These are phyloP conservation scores for Sebastes schlegelii DNA, from an alignment of 2,113 vertebrate species.

Conservation along the genomic window DNA sequence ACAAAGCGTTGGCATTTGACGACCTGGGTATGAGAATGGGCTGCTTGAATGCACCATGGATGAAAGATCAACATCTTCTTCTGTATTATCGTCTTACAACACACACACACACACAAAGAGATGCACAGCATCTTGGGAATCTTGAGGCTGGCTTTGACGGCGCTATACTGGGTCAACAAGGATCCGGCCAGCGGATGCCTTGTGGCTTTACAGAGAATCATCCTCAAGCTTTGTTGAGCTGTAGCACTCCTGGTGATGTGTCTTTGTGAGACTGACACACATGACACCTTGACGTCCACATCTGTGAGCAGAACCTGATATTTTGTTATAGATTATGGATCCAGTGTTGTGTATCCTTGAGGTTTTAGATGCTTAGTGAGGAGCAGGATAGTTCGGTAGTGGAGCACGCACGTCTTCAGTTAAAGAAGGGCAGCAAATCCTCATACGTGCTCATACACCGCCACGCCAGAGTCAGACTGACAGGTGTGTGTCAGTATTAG, in stretches of 20 bases:
- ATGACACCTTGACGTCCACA: background rate
- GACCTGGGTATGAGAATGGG: no score
- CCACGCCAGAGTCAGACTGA: background rate
- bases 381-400: background rate
- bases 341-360: conserved; percentile 1
- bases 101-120: background rate
- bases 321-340: conserved; percentile 25
- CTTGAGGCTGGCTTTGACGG: conserved; percentile 47
- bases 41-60: background rate
- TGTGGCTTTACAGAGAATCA: conserved; percentile 61
- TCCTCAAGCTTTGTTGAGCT: conserved; percentile 53
- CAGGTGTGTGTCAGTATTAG: background rate
- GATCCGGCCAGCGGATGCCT: conserved; percentile 41
- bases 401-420: conserved; percentile 1
- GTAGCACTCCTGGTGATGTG: conserved; percentile 20
- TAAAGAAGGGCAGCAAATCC: background rate
- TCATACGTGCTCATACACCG: background rate
- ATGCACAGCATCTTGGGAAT: conserved; percentile 56
- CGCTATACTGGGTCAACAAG: conserved; percentile 49
- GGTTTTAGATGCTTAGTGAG: background rate
- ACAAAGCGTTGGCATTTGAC: no score
- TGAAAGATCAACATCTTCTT: background rate
- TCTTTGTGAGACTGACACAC: conserved; percentile 33
- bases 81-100: background rate
- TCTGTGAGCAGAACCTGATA: conserved; percentile 16